phyloP scores from a whole-genome alignment of 2,888 invertebrate genomes.

The Chloromyia formosa region DNA sequence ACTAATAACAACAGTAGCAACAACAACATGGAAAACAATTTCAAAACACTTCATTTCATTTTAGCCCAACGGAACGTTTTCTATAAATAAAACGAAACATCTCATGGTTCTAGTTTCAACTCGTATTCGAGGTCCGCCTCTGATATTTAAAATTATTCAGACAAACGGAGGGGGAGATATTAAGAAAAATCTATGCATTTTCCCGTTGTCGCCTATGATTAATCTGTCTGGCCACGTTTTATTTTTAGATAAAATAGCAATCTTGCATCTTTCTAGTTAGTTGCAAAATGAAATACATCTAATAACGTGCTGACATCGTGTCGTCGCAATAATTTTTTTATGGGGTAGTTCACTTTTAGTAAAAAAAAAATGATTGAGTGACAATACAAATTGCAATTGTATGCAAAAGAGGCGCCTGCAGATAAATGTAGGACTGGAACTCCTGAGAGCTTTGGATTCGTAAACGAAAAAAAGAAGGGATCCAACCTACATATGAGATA shows the following conservation, averaged over 20 bases:
- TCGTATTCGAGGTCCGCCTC: not conserved
- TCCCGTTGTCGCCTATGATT: constrained; percentile 37
- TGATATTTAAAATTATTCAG: constrained; percentile 3
- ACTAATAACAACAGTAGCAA: not conserved
- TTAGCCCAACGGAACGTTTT: constrained; percentile 8
- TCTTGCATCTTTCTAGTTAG: constrained; percentile 16
- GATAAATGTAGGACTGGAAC: no score
- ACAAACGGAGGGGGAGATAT: not conserved
- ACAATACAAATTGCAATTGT: not conserved
- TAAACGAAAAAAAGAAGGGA: no score
- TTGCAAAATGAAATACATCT: not conserved
- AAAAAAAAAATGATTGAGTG: not conserved
- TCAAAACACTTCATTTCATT: not conserved
- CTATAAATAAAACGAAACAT: constrained; percentile 4
- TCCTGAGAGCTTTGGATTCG: no score
- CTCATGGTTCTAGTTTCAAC: constrained; percentile 14
- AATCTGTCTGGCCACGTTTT: constrained; percentile 38
- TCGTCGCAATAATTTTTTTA: not conserved
- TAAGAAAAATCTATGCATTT: constrained; percentile 37
- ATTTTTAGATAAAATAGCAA: constrained; percentile 37
- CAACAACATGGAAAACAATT: not conserved
- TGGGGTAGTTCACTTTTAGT: not conserved
- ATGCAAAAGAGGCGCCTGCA: not conserved
- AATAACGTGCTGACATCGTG: not conserved
- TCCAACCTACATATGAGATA: no score